phyloP scores from a whole-genome alignment of 2,888 invertebrate genomes.

The Sabatieria punctata region DNA sequence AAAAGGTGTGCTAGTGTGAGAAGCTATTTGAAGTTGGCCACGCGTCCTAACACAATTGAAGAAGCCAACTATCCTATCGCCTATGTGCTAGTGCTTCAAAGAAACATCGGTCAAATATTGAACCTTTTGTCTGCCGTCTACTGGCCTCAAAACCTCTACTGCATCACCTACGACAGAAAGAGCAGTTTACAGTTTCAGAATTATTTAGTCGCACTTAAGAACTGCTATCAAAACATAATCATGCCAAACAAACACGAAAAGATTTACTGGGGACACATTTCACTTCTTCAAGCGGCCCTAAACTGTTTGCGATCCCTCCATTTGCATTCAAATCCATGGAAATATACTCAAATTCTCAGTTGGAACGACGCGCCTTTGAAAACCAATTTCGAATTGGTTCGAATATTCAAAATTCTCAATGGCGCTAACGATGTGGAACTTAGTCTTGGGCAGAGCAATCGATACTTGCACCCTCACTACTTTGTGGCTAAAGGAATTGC shows the following conservation, averaged over 20 bases:
- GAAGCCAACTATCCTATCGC: not conserved
- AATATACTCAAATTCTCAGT: constrained; percentile 14
- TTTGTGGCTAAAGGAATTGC: no score
- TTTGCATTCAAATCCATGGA: constrained; percentile 9
- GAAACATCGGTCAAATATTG: not conserved
- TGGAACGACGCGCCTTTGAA: constrained; percentile 15
- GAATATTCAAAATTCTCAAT: constrained; percentile 13
- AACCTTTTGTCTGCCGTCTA: not conserved
- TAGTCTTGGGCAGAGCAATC: not conserved
- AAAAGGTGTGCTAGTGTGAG: no score
- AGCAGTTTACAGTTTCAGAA: not conserved
- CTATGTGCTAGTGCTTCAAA: not conserved
- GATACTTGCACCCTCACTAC: no score
- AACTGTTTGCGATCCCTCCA: not conserved
- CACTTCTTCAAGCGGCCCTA: not conserved
- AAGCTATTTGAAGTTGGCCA: no score
- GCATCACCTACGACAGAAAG: not conserved
- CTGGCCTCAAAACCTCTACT: not conserved
- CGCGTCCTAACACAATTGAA: no score
- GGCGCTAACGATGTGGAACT: constrained; percentile 7
- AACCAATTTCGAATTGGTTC: constrained; percentile 14
- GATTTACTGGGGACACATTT: not conserved
- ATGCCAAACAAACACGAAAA: not conserved
- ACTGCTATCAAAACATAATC: not conserved
- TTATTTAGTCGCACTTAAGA: not conserved